Evolutionary conservation across 2,797 vertebrate genomes (phyloP).

Genomic region (Cephalopachus bancanus): DNA sequence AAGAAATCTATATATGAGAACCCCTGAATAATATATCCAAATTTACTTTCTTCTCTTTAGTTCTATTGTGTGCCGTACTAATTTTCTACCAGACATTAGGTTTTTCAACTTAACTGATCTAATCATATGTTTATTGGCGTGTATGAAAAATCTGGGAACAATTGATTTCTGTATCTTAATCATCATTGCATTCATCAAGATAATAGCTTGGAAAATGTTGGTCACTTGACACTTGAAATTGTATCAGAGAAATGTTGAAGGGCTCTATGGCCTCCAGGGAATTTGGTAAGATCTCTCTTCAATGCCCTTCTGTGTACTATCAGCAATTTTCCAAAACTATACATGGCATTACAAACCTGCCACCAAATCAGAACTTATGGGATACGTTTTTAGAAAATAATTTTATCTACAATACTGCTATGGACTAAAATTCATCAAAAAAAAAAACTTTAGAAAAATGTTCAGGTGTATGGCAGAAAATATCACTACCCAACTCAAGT

Average conservation of each 20-base stretch:
- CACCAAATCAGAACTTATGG: slow-evolving; percentile 13
- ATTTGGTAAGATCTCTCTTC: neutral
- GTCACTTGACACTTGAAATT: slow-evolving; percentile 27
- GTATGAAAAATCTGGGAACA: slow-evolving; percentile 1
- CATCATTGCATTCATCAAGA: slow-evolving; percentile 1
- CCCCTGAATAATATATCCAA: slow-evolving; percentile 1
- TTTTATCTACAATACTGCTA: neutral
- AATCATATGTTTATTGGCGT: neutral
- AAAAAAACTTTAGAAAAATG: neutral
- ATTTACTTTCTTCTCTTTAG: slow-evolving; percentile 34
- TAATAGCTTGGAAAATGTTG: neutral
- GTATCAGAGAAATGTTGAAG: neutral
- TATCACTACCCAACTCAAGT: neutral
- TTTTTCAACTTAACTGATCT: slow-evolving; percentile 13
- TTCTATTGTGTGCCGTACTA: neutral
- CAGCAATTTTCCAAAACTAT: slow-evolving; percentile 41
- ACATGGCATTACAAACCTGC: neutral
- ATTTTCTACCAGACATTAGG: slow-evolving; percentile 9
- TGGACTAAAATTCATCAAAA: neutral
- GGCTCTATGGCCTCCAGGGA: neutral
- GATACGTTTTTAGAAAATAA: slow-evolving; percentile 17
- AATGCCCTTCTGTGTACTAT: neutral
- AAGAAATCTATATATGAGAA: neutral
- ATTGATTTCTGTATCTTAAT: slow-evolving; percentile 32
- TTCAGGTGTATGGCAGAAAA: neutral